Base-by-base conservation (phyloP, 2,113 vertebrate genomes). In the Scortum barcoo region DNA sequence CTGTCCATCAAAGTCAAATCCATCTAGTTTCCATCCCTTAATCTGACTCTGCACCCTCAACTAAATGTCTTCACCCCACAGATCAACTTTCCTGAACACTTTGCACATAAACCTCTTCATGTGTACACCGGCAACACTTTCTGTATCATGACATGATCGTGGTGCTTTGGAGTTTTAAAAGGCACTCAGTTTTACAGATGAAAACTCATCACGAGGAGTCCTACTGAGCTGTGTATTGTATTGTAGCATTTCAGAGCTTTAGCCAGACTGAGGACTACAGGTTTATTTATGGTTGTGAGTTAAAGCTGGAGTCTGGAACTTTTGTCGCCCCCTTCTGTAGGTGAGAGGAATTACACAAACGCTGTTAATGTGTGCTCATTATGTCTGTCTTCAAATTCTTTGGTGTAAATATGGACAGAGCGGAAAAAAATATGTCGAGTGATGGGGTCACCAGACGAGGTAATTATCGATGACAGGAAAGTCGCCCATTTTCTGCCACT, bases 1-100 rank as follows among this genome's bases (percentile, higher is more conserved):
- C 24, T 14, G 19, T 16, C 7, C 57, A 72, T 72, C 33, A 54
- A 69, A 86, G 36, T 80, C 26, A 72, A n/a, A 72, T 44, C 46
- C 6, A 58, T 0, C 3, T 24, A 53, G 19, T 42, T 68, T 71
- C 44, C 14, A 3, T 36, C 30, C 24, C 28, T 3, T 22, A 24
- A 44, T 54, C 53, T 0, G 3, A 36, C 26, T 24, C 20, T 28
- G 9, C 14, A 26, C 53, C 50, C 9, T 54, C 48, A 71, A 8
- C 13, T 7, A 69, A 26, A 24, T 24, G 22, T 60, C 2, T 76
- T 48, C 17, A 24, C 38, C 3, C 48, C 16, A 6, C 5, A 28
- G 57, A 14, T 51, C n/a, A 4, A 19, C 56, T 54, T 46, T 20
- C 7, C 0, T 54, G 19, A 65, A 53, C 19, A 38, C 46, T 75